phyloP scores from a whole-genome alignment of 2,888 invertebrate genomes.

The Ypsolopha sequella region DNA sequence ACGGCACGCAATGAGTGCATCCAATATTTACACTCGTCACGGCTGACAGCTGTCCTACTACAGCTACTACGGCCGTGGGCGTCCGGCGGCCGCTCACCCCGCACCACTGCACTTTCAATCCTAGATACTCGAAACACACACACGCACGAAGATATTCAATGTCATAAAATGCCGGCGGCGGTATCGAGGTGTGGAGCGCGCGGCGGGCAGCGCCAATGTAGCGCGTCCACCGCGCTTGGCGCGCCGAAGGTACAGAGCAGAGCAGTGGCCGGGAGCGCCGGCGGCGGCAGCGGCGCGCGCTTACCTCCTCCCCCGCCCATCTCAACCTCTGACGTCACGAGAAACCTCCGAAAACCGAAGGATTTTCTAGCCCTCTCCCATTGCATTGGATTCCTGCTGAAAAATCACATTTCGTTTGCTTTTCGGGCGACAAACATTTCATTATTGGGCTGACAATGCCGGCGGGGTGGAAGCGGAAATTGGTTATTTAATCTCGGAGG shows the following conservation, averaged over 20 bases:
- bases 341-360: slow-evolving; percentile 44
- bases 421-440: slow-evolving; percentile 5
- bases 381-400: slow-evolving; percentile 30
- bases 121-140: too few species aligned
- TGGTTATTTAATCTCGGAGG: too few species aligned
- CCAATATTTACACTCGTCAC: slow-evolving; percentile 20
- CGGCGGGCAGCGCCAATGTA: slow-evolving; percentile 13
- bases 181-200: slow-evolving; percentile 29
- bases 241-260: slow-evolving; percentile 38
- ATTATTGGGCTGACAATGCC: slow-evolving; percentile 14
- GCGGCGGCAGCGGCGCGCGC: slow-evolving; percentile 34
- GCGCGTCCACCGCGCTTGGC: slow-evolving; percentile 55
- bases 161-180: too few species aligned
- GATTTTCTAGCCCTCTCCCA: slow-evolving; percentile 27
- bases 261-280: slow-evolving; percentile 7
- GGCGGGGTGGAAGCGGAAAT: neutral
- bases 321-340: slow-evolving; percentile 54
- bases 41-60: slow-evolving; percentile 34
- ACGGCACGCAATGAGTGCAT: neutral
- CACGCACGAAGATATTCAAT: too few species aligned
- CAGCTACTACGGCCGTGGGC: slow-evolving; percentile 53
- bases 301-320: slow-evolving; percentile 22
- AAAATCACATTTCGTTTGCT: neutral
- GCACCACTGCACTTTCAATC: slow-evolving; percentile 20
- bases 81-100: slow-evolving; percentile 39